Conservation (phyloP, 2,888 invertebrate species). For the Therioaphis trifolii region DNA sequence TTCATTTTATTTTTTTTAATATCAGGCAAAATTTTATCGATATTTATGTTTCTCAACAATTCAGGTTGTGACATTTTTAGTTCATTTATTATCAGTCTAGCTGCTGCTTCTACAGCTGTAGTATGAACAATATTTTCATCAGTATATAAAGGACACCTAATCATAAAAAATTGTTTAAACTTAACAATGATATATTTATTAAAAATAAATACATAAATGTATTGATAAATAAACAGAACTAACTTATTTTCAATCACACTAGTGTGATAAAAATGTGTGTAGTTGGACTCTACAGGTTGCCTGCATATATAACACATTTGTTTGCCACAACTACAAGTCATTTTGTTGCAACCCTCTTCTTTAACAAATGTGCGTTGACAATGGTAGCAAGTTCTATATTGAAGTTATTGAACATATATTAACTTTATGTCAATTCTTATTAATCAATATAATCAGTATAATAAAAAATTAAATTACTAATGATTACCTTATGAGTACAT, state of each 20-base stretch:
- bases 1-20: neutral
- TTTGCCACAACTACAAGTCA: slow-evolving; percentile 73
- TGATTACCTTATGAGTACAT: slow-evolving; percentile 69
- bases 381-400: slow-evolving; percentile 70
- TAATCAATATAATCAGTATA: neutral
- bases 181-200: neutral
- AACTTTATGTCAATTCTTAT: neutral
- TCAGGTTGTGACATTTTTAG: slow-evolving; percentile 15
- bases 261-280: slow-evolving; percentile 55
- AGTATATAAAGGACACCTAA: slow-evolving; percentile 52
- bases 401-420: neutral
- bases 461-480: neutral
- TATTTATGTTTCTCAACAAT: slow-evolving; percentile 26
- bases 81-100: slow-evolving; percentile 46
- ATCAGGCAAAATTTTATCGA: slow-evolving; percentile 41
- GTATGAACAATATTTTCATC: slow-evolving; percentile 55
- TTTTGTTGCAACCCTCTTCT: slow-evolving; percentile 73
- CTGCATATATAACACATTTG: slow-evolving; percentile 73
- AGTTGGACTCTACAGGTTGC: slow-evolving; percentile 68
- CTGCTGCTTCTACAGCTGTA: slow-evolving; percentile 55
- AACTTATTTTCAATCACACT: slow-evolving; percentile 23
- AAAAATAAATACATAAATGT: neutral
- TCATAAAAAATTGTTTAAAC: neutral
- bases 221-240: slow-evolving; percentile 7
- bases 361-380: slow-evolving; percentile 72